Evolutionary conservation across 2,113 vertebrate species (phyloP), one percentile per base, ranked within the genome.

Genomic region (Oceanodroma tethys): DNA sequence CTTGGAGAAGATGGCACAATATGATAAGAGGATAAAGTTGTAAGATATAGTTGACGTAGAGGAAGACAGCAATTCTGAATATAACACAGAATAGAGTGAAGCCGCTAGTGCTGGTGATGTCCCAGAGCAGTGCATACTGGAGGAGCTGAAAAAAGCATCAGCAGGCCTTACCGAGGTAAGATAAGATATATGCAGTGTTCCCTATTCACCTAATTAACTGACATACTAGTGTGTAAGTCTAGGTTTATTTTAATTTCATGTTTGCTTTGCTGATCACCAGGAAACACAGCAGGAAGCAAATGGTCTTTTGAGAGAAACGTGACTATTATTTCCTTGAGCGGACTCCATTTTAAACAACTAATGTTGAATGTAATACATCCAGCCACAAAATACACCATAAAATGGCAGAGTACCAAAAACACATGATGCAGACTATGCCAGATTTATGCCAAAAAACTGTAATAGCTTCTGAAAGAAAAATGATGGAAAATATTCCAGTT

Each of bases 391-490:
- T 32, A 36, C 48, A 78, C 75, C 80, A 73, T 79, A 43, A 91
- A 95, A 94, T 95, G 89, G 53, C 73, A 93, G 48, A 58, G 66
- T 73, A 68, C 70, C 63, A 74, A 87, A 82, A 95, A 21, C 45
- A 60, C 14, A 26, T 2, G 7, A 30, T 80, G 56, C n/a, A 62
- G 36, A 62, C 74, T 62, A 6, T 72, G 58, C 76, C 93, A 82
- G 68, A 87, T 92, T 81, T 85, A 56, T 93, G 70, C 70, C 62
- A 90, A 59, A 91, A 84, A 75, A 8, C 11, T 80, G 43, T 80
- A 94, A 88, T 63, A 83, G 66, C 48, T 76, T 93, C 84, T 93
- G 86, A 95, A 94, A 78, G 62, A 95, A 86, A 95, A 94, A 93
- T 40, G 23, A 66, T 10, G 16, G 81, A 80, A 81, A 91, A 94